These are phyloP conservation scores for Pachycephus smyrnensis DNA, from an alignment of 2,888 invertebrate genomes.

Conservation along the genomic window DNA sequence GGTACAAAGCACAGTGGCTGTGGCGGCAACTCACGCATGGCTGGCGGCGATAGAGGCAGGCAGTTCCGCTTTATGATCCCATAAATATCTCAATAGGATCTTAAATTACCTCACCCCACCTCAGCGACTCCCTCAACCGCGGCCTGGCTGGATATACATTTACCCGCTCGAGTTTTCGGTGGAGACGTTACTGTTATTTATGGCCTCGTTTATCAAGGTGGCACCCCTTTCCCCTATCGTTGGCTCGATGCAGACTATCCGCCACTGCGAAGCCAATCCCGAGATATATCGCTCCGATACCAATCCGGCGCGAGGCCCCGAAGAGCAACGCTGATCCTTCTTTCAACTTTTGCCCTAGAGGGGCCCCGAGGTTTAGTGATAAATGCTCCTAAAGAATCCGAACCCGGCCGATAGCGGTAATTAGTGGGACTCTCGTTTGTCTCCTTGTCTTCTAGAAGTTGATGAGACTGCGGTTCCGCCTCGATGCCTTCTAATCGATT, in stretches of 20 bases:
- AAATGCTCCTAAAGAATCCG: constrained; percentile 48
- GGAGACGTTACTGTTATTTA: constrained; percentile 66
- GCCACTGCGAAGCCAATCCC: constrained; percentile 69
- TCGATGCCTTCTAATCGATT: constrained; percentile 38
- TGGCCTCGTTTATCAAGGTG: constrained; percentile 65
- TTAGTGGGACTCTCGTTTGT: constrained; percentile 48
- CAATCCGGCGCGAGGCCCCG: constrained; percentile 47
- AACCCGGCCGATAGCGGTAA: constrained; percentile 49
- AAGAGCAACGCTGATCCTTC: constrained; percentile 38
- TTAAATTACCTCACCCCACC: constrained; percentile 49
- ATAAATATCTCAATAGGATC: constrained; percentile 62
- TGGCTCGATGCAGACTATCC: constrained; percentile 57
- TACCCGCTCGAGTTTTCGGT: constrained; percentile 61
- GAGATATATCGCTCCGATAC: constrained; percentile 71
- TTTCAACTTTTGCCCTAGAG: constrained; percentile 49
- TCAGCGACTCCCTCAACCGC: constrained; percentile 40
- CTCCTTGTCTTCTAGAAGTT: constrained; percentile 40
- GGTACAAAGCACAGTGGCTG: constrained; percentile 38
- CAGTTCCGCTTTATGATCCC: constrained; percentile 58
- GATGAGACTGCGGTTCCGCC: constrained; percentile 44
- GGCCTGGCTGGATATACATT: constrained; percentile 48
- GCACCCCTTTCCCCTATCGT: constrained; percentile 51
- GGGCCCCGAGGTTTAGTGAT: constrained; percentile 39
- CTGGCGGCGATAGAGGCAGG: constrained; percentile 48
- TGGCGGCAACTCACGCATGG: constrained; percentile 42